Percentiles rank a stretch among this genome's conserved stretches.
Conservation (phyloP, 2,797 vertebrate genomes). For the Tarsius wallacei region DNA sequence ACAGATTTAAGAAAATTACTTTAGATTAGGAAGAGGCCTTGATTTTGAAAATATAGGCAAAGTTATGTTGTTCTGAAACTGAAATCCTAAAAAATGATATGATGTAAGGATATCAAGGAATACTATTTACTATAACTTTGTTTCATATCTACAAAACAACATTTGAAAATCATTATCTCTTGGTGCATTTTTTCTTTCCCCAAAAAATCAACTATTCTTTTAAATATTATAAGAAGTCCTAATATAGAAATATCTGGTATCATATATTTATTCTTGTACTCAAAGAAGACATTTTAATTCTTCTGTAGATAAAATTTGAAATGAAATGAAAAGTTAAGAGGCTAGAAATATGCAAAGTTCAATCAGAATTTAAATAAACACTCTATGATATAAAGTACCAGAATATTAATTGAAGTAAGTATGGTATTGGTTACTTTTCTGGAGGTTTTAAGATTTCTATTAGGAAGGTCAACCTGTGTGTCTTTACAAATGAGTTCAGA, state of each 20-base stretch:
- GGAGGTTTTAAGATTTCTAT: neutral
- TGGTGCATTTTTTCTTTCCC: neutral
- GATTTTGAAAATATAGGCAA: neutral
- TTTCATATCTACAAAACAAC: neutral
- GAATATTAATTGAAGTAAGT: neutral
- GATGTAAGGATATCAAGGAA: neutral
- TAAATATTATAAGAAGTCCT: neutral
- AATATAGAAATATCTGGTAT: neutral
- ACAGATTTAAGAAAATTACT: constrained; percentile 60
- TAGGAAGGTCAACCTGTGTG: neutral
- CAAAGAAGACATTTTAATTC: neutral
- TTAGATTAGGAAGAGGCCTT: neutral
- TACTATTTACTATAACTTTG: neutral
- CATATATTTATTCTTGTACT: neutral
- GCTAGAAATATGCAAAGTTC: neutral
- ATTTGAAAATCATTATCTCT: neutral
- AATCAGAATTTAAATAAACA: neutral
- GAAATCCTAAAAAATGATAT: neutral
- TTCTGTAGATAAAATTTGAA: neutral
- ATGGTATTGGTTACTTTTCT: neutral
- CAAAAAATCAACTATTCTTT: neutral
- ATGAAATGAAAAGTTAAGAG: neutral
- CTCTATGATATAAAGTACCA: neutral
- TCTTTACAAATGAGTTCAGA: neutral
- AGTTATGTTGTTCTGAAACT: neutral